Evolutionary conservation across 2,888 invertebrate genomes (phyloP), one percentile per base, ranked within the genome.

Genomic region (Idaea biselata): DNA sequence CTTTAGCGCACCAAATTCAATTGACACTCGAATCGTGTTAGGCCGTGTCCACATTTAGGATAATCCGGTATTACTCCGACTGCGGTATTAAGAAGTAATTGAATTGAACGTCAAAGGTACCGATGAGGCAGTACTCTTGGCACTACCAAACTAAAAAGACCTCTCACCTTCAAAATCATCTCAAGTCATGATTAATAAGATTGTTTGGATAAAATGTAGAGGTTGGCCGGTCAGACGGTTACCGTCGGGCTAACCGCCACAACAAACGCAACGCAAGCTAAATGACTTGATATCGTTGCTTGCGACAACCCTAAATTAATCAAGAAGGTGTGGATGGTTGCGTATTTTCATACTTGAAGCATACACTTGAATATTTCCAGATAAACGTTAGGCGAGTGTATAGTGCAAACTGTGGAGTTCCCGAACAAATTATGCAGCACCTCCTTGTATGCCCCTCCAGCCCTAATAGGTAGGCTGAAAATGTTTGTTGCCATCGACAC

Each of bases 81-180:
- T 62, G 75, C 76, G 72, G 75, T 79, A 84, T 84, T 88, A 88
- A 89, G 87, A 84, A 85, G 82, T 44, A 44, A 82, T 86, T 83
- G 87, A 89, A 89, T 87, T 88, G 85, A 80, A 81, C 78, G 80
- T 87, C 88, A 89, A 88, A 88, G 86, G 65, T 57, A 55, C 65
- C 70, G 69, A 64, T 62, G 18, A 18, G 58, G 7, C n/a, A 58
- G 58, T 61, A 60, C 5, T 44, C 44, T 44, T 11, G 11, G 44
- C 11, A 44, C 44, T 14, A 44, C 44, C 44, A 44, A 44, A 44
- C 14, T 44, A 44, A 11, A 11, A 11, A 11, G 44, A 8, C 11
- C 44, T 14, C 44, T 1, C 44, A 44, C 44, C 8, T 8, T 44
- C 44, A 44, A 44, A 44, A 44, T 44, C 14, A 44, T 44, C 44